phyloP scores from a whole-genome alignment of 2,113 vertebrate genomes.

The Silurus glanis region DNA sequence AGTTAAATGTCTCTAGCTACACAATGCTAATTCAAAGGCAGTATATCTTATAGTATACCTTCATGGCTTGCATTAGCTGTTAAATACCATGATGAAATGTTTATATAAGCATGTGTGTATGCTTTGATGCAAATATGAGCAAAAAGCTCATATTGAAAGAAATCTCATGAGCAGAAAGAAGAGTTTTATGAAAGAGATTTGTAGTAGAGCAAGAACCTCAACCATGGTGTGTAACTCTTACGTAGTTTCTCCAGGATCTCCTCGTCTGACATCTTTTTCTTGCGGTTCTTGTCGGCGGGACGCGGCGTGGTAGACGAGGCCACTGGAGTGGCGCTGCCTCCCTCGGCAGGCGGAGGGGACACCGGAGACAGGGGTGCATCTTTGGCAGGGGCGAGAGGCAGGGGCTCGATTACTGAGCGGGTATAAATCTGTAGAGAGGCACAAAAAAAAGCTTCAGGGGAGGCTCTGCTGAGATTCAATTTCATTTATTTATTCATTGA shows the following conservation, averaged over 20 bases:
- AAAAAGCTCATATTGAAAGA: neutral
- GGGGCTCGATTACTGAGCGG: constrained; percentile 90
- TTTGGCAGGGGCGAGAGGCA: constrained; percentile 82
- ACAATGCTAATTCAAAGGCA: neutral
- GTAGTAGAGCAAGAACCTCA: neutral
- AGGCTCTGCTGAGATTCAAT: neutral
- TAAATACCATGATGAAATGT: neutral
- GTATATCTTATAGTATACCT: neutral
- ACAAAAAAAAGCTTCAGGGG: neutral
- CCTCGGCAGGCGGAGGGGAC: constrained; percentile 70
- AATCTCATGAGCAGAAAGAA: too few species aligned
- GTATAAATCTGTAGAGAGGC: constrained; percentile 84
- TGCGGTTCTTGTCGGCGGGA: constrained; percentile 84
- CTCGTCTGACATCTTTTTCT: constrained; percentile 98
- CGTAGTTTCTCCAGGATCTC: constrained; percentile 97
- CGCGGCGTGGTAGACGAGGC: constrained; percentile 67
- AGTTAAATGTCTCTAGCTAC: neutral
- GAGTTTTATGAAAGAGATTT: neutral
- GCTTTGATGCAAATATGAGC: neutral
- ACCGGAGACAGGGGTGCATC: constrained; percentile 89
- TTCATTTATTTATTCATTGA: constrained; percentile 21
- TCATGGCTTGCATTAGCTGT: neutral
- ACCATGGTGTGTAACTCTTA: constrained; percentile 64
- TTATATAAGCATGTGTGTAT: too few species aligned
- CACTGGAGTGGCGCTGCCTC: constrained; percentile 54